Percentiles rank a stretch among this genome's conserved stretches.
Evolutionary conservation across 2,888 invertebrate genomes (phyloP).

Genomic region (Eubasilissa splendida): DNA sequence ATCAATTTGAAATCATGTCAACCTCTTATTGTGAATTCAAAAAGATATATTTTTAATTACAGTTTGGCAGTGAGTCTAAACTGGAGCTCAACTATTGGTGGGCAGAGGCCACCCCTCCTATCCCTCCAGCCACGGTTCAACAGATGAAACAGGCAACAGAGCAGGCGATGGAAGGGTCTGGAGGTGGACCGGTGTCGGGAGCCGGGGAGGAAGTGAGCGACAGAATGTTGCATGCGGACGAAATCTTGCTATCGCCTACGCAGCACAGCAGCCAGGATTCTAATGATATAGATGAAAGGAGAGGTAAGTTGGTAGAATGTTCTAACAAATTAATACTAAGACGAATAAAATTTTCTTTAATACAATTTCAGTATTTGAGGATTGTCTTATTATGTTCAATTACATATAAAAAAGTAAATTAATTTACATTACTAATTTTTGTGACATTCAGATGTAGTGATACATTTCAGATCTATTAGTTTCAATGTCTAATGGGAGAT

Average conservation of each 20-base stretch:
- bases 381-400: too few species aligned
- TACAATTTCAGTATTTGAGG: too few species aligned
- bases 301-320: slow-evolving; percentile 61
- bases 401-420: too few species aligned
- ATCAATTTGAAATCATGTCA: too few species aligned
- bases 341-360: too few species aligned
- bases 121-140: slow-evolving; percentile 62
- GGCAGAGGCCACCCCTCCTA: slow-evolving; percentile 73
- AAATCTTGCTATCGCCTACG: slow-evolving; percentile 68
- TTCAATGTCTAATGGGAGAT: too few species aligned
- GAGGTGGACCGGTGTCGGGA: slow-evolving; percentile 49
- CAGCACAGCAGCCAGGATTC: slow-evolving; percentile 68
- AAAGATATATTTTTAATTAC: slow-evolving; percentile 59
- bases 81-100: slow-evolving; percentile 87
- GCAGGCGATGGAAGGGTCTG: slow-evolving; percentile 46
- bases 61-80: slow-evolving; percentile 84
- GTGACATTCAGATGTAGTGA: too few species aligned
- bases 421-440: too few species aligned
- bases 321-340: too few species aligned
- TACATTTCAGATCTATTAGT: too few species aligned
- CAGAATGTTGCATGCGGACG: slow-evolving; percentile 62
- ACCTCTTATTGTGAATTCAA: too few species aligned
- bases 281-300: slow-evolving; percentile 69
- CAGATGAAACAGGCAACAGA: slow-evolving; percentile 51
- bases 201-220: slow-evolving; percentile 24